Evolutionary conservation across 2,797 vertebrate species (phyloP).

Genomic region (Aotus griseimembra): DNA sequence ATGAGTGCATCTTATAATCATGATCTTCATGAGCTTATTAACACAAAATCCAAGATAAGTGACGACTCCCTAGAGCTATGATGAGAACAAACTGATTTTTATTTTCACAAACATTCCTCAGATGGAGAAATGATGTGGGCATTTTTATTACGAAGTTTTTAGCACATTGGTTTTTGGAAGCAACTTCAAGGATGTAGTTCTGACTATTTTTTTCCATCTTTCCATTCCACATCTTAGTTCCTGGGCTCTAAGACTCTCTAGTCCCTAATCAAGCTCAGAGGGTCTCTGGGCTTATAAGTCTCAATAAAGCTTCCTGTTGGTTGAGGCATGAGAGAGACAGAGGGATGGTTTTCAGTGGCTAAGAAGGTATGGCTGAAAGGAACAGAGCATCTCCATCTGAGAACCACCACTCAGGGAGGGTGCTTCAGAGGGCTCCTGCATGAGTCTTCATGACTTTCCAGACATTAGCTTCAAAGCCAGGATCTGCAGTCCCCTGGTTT

Average conservation of each 20-base stretch:
- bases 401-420: too few relatives aligned
- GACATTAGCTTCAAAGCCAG: neutral
- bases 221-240: conserved; percentile 16
- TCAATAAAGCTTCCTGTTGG: neutral
- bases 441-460: neutral
- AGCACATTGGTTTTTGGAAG: neutral
- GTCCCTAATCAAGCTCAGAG: neutral
- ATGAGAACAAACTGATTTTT: conserved; percentile 35
- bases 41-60: conserved; percentile 7
- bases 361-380: neutral
- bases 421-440: neutral
- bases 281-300: neutral
- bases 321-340: neutral
- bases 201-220: neutral
- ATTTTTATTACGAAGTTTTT: conserved; percentile 31
- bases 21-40: neutral
- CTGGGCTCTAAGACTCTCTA: neutral
- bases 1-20: neutral
- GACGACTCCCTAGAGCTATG: neutral
- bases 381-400: neutral
- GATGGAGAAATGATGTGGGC: conserved; percentile 12
- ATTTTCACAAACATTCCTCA: conserved; percentile 30
- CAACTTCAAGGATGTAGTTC: conserved; percentile 15
- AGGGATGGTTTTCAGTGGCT: neutral
- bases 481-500: neutral